A percentile compares a stretch with the other conserved stretches of the same genome.
Evolutionary conservation across 2,113 vertebrate species (phyloP).

Genomic region (Oncorhynchus clarkii): DNA sequence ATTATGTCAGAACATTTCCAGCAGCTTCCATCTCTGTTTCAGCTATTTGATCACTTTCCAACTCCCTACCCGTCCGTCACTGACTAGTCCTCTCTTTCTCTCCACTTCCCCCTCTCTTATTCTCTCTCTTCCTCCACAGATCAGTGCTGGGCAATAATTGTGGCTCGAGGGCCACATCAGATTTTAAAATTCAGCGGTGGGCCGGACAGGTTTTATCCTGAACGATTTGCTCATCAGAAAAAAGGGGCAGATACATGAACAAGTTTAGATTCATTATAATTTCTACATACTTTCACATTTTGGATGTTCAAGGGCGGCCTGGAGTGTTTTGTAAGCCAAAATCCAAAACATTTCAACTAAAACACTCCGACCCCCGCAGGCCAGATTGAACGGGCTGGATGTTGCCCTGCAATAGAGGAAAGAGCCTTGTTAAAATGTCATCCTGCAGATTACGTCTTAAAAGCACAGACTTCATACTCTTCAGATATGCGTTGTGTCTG

Average conservation of each 20-base stretch:
- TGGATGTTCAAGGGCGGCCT: neutral
- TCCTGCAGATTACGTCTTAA: slow-evolving; percentile 40
- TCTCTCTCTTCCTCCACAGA: neutral
- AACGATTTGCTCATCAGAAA: too few relatives aligned
- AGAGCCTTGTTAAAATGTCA: slow-evolving; percentile 50
- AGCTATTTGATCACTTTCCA: slow-evolving; percentile 15
- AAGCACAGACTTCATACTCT: slow-evolving; percentile 28
- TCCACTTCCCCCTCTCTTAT: neutral
- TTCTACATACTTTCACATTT: too few relatives aligned
- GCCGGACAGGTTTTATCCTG: too few relatives aligned
- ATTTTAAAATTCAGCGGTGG: too few relatives aligned
- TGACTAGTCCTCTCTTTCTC: neutral
- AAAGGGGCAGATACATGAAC: too few relatives aligned
- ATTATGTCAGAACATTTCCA: slow-evolving; percentile 39
- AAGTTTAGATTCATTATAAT: too few relatives aligned
- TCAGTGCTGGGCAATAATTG: too few relatives aligned
- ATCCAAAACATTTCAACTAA: too few relatives aligned
- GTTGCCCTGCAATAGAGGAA: too few relatives aligned
- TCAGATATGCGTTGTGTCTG: slow-evolving; percentile 18
- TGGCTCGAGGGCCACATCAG: too few relatives aligned
- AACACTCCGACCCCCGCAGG: too few relatives aligned
- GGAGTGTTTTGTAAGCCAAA: neutral
- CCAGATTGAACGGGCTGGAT: too few relatives aligned
- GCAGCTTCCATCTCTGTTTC: slow-evolving; percentile 26
- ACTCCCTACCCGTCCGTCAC: neutral